These are phyloP conservation scores for Drosophila longiperda DNA, from an alignment of 2,888 invertebrate species.

Conservation along the genomic window DNA sequence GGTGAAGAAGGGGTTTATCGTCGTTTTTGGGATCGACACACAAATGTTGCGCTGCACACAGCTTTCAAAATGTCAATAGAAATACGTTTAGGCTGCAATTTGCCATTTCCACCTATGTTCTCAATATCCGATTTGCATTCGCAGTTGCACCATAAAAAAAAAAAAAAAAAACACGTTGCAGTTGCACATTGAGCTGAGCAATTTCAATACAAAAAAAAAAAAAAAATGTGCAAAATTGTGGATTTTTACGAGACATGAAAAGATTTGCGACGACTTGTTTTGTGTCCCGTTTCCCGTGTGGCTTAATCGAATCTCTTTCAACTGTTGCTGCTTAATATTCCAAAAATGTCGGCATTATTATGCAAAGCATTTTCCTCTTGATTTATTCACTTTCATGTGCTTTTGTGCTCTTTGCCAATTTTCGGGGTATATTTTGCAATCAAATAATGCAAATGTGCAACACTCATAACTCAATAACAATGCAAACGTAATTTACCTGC, in stretches of 20 bases:
- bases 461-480: constrained; percentile 11
- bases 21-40: constrained; percentile 16
- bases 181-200: constrained; percentile 50
- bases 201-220: constrained; percentile 16
- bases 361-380: constrained; percentile 26
- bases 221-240: constrained; percentile 3
- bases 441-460: constrained; percentile 31
- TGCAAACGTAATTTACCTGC: constrained; percentile 8
- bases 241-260: neutral
- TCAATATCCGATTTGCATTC: neutral
- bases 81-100: constrained; percentile 53
- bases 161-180: constrained; percentile 31
- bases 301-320: neutral
- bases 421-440: constrained; percentile 26
- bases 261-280: constrained; percentile 4
- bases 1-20: too few relatives aligned
- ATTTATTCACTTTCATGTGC: constrained; percentile 6
- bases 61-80: constrained; percentile 60
- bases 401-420: constrained; percentile 28
- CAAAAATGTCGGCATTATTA: constrained; percentile 18
- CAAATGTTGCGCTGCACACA: constrained; percentile 41
- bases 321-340: constrained; percentile 12
- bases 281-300: neutral
- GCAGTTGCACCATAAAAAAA: constrained; percentile 14
- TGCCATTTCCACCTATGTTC: constrained; percentile 30